These are phyloP conservation scores for Geococcyx californianus DNA, from an alignment of 2,113 vertebrate genomes.

Conservation along the genomic window DNA sequence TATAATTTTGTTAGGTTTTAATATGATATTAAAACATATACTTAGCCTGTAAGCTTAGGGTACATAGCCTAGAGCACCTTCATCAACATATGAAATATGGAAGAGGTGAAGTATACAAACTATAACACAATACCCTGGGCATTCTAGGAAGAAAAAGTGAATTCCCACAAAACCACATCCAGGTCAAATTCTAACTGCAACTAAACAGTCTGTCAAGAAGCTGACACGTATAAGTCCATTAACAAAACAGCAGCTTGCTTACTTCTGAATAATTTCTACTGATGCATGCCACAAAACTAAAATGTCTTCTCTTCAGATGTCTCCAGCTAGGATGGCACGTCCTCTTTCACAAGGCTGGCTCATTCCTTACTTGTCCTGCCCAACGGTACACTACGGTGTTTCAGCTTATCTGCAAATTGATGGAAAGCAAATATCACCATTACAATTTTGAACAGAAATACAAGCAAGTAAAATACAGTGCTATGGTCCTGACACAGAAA, in stretches of 20 bases:
- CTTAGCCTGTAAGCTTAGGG: background rate
- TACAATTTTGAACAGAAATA: background rate
- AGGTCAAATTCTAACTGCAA: background rate
- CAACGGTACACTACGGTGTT: background rate
- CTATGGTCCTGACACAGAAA: background rate
- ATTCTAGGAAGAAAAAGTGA: background rate
- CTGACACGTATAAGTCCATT: background rate
- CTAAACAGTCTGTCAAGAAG: background rate
- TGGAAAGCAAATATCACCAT: conserved; percentile 17
- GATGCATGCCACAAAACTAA: conserved; percentile 47
- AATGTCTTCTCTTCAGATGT: conserved; percentile 57
- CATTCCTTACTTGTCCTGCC: conserved; percentile 59
- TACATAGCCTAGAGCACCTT: background rate
- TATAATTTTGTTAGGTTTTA: background rate
- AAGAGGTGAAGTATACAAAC: background rate
- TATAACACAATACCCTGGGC: background rate
- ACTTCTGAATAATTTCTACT: conserved; percentile 53
- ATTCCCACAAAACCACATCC: background rate
- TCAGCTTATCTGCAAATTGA: conserved; percentile 33
- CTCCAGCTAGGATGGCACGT: conserved; percentile 21
- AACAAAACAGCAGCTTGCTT: conserved; percentile 61
- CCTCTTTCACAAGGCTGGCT: conserved; percentile 44
- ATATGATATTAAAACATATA: background rate
- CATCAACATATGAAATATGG: background rate
- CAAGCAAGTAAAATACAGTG: background rate